phyloP scores from a whole-genome alignment of 2,113 vertebrate species.

The Brachypteracias leptosomus region DNA sequence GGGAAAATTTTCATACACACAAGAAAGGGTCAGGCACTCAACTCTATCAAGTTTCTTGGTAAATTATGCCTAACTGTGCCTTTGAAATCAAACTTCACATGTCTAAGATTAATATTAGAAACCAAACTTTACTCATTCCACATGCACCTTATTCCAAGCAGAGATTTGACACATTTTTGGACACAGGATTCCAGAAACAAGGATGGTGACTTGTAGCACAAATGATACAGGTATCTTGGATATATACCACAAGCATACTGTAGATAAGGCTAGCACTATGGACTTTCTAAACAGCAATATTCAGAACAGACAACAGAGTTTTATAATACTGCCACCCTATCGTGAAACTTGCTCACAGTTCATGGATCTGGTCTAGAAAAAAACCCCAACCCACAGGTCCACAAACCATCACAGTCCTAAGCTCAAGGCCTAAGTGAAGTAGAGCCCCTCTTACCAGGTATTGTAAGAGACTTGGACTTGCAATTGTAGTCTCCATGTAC shows the following conservation, averaged over 20 bases:
- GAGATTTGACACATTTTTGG: neutral
- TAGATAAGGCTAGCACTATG: neutral
- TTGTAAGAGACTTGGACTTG: neutral
- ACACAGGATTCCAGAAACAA: neutral
- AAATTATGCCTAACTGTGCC: neutral
- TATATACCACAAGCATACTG: neutral
- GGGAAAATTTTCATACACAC: neutral
- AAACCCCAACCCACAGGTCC: neutral
- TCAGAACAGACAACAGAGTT: neutral
- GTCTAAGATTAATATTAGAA: neutral
- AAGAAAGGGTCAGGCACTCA: neutral
- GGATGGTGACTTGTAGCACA: neutral
- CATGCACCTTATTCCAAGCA: neutral
- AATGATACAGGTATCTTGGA: neutral
- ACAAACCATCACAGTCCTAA: neutral
- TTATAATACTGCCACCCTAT: neutral
- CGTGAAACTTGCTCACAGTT: neutral
- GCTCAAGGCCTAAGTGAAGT: neutral
- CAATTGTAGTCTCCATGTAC: constrained; percentile 70
- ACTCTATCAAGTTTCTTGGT: neutral
- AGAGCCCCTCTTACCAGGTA: constrained; percentile 70
- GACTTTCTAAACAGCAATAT: neutral
- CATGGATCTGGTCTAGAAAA: neutral
- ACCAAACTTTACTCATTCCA: neutral
- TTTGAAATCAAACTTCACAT: neutral